phyloP scores from a whole-genome alignment of 1,140 invertebrate species.

The Doryteuthis pealeii region DNA sequence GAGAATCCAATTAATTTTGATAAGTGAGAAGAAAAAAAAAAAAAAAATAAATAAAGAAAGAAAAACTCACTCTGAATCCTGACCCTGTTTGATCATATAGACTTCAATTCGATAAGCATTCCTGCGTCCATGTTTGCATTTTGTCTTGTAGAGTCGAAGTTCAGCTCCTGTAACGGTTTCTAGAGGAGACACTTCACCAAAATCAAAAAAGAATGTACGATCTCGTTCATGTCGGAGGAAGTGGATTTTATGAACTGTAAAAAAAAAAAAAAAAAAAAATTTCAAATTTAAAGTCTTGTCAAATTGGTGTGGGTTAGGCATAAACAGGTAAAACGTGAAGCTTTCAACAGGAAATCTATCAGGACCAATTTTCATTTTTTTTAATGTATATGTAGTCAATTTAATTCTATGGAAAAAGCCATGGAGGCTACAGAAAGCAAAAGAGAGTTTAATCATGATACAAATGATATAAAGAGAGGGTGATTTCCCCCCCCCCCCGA shows the following conservation, averaged over 20 bases:
- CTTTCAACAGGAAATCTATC: too few species aligned
- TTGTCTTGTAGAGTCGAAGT: conserved; percentile 74
- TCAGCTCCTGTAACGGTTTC: conserved; percentile 83
- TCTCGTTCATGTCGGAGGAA: conserved; percentile 76
- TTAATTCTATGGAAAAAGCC: too few species aligned
- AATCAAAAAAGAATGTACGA: conserved; percentile 87
- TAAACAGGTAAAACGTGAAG: not conserved
- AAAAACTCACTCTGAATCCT: conserved; percentile 51
- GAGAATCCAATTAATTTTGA: too few species aligned
- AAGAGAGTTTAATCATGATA: too few species aligned
- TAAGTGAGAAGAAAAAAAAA: too few species aligned
- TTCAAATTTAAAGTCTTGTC: too few species aligned
- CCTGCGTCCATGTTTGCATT: conserved; percentile 20
- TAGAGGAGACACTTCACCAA: conserved; percentile 76
- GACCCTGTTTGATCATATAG: conserved; percentile 42
- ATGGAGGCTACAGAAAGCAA: too few species aligned
- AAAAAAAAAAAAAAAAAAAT: conserved; percentile 24
- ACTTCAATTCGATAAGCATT: conserved; percentile 32
- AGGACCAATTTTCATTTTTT: too few species aligned
- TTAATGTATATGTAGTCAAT: too few species aligned
- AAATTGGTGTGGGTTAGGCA: not conserved
- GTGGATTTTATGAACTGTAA: conserved; percentile 44
- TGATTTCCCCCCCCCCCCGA: too few species aligned
- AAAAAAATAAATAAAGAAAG: too few species aligned
- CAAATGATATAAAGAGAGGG: too few species aligned